phyloP scores from a whole-genome alignment of 2,797 vertebrate species.

The Heterohyrax brucei region DNA sequence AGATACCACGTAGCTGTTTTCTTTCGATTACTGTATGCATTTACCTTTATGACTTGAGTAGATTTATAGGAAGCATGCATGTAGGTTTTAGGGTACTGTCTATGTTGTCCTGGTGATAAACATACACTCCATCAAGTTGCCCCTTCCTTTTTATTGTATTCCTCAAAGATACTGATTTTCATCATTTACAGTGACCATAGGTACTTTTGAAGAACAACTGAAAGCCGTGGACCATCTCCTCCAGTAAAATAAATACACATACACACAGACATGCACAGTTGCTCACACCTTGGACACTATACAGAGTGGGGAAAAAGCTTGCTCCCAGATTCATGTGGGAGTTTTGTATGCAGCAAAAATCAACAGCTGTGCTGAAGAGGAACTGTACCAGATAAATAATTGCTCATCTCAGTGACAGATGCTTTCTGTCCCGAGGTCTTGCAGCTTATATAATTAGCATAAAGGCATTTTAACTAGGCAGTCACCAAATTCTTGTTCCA shows the following conservation, averaged over 20 bases:
- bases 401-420: not conserved
- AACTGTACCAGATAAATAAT: not conserved
- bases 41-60: not conserved
- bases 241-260: not conserved
- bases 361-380: not conserved
- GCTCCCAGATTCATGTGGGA: not conserved
- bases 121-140: not conserved
- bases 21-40: not conserved
- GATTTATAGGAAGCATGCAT: not conserved
- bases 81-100: not conserved
- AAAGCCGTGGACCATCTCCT: not conserved
- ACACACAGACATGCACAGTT: not conserved
- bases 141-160: not conserved
- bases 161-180: not conserved
- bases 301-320: not conserved
- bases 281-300: not conserved
- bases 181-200: not conserved
- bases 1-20: not conserved
- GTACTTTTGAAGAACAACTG: slow-evolving; percentile 14
- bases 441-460: not conserved
- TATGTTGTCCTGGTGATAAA: not conserved
- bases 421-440: not conserved
- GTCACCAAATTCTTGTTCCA: not conserved
- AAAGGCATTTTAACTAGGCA: not conserved
- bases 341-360: not conserved